Evolutionary conservation across 2,888 invertebrate species (phyloP), one percentile per base, ranked within the genome.

Genomic region (Plebejus anna): DNA sequence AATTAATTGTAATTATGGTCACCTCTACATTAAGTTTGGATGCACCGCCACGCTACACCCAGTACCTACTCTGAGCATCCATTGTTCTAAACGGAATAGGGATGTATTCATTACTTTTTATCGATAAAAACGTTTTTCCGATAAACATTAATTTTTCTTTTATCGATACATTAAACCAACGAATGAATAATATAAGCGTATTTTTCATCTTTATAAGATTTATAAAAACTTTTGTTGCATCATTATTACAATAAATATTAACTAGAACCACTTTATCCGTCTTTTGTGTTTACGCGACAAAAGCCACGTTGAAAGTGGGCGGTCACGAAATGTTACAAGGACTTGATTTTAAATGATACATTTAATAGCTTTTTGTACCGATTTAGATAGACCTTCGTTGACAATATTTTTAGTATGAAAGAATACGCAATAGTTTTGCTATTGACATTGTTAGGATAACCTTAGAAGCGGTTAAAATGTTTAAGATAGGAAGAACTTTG

Each of bases 291-390:
- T 79, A 57, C 76, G 80, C 78, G 78, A 83, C 81, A 84, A 84
- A 83, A 83, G 83, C 82, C 80, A 81, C 81, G 84, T 87, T 81
- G 88, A 89, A 89, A 89, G 87, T 86, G 83, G 81, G 79, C 83
- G 81, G 84, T 87, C 86, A 87, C 86, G 85, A 90, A 88, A 82
- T 82, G 84, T 85, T 85, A 88, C 91, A 90, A 90, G 91, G 90
- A 87, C 85, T 79, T 78, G 78, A 79, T 78, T 79, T 79, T 78
- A 81, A 72, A 71, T 70, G 36, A 66, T 72, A 70, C 59, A 76
- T 71, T 78, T 76, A 71, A 79, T 77, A 78, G 76, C 78, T 76
- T 77, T 71, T 75, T 75, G 70, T 70, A 70, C 55, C 13, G 71
- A 55, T 76, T 76, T 70, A 57, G 38, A 70, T 71, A 57, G 57